Base-by-base conservation (phyloP, 1,140 invertebrate species). In the Drosophila repleta region DNA sequence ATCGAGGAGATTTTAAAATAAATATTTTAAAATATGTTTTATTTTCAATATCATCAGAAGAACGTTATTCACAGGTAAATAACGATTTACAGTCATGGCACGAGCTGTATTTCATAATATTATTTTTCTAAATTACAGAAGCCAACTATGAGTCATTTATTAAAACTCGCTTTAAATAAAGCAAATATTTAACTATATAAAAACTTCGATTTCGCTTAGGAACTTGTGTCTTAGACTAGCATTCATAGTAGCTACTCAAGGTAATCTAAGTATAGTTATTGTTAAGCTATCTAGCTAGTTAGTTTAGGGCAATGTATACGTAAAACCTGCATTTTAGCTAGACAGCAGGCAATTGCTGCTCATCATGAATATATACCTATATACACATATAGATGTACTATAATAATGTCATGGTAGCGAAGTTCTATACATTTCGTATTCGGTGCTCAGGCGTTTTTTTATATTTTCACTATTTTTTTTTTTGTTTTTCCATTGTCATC, bases 401-500 rank as follows among this genome's bases (percentile, higher is more conserved):
- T 35, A 35, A 53, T 46, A 63, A 55, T 20, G 53, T 37, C 53
- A 52, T 65, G 49, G 56, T 37, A 43, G 45, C 18, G 20, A 29
- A 15, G 46, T 17, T 66, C 20, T 46, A 24, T 46, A 81, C 73
- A 80, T 79, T 65, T 13, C 66, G 60, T 85, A 80, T 83, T 71
- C 62, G 62, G 48, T 61, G 62, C 68, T 75, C 48, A 65, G 64
- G 73, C 52, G 55, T 53, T 35, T 70, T 63, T 51, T 48, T 32
- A 60, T 64, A 60, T 68, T 51, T 65, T 79, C 74, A 65, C 10
- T 72, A 46, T 68, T 49, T 56, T 76, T 63, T 51, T 78, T 78
- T 80, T 63, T 51, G 75, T 78, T 80, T 85, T 74, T 74, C 62
- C 83, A 69, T 79, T 73, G 78, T 87, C 83, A 87, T 88, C 83